These are phyloP conservation scores for Julus scandinavius DNA, from an alignment of 2,888 invertebrate species.

Conservation along the genomic window DNA sequence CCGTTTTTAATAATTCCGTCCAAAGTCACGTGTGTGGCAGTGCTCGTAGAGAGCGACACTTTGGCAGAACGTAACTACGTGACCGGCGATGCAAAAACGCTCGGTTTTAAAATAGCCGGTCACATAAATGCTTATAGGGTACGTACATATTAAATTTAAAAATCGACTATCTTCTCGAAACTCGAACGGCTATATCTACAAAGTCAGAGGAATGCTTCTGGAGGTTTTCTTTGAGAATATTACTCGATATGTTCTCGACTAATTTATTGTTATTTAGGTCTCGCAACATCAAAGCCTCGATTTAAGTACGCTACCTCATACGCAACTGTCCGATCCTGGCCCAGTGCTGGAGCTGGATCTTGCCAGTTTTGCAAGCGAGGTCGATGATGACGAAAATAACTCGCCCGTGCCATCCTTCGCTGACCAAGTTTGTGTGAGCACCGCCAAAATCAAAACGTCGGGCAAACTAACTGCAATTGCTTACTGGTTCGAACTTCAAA, in stretches of 20 bases:
- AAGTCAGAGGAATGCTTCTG: background rate
- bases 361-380: background rate
- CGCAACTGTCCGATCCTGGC: conserved; percentile 62
- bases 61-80: conserved; percentile 53
- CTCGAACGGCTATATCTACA: no score
- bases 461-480: conserved; percentile 62
- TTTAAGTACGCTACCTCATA: conserved; percentile 61
- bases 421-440: background rate
- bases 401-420: background rate
- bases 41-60: conserved; percentile 53
- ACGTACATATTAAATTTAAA: background rate
- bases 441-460: conserved; percentile 56
- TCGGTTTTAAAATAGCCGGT: conserved; percentile 62
- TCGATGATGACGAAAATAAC: background rate
- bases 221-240: background rate
- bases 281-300: conserved; percentile 55
- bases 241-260: background rate
- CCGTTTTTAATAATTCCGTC: conserved; percentile 32
- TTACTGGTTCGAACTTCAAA: conserved; percentile 63
- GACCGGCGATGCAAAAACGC: conserved; percentile 60
- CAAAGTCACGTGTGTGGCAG: conserved; percentile 7
- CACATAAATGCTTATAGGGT: conserved; percentile 65
- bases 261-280: background rate
- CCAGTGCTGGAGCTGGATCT: conserved; percentile 58
- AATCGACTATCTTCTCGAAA: background rate